Base-by-base conservation (phyloP, 2,113 vertebrate species). In the Origma solitaria region DNA sequence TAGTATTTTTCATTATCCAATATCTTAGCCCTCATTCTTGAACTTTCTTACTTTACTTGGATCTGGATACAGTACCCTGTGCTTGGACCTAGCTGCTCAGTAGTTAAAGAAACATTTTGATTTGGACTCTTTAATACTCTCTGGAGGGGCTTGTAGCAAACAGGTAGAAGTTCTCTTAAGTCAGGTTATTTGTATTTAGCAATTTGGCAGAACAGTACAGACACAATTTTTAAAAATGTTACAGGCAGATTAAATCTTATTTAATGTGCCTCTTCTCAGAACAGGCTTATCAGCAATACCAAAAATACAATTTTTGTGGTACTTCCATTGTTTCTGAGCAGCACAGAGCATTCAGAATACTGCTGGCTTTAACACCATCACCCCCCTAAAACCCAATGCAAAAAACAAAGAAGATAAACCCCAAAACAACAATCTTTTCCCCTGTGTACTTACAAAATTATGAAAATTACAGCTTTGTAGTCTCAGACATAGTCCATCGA, bases 351-450 rank as follows among this genome's bases (percentile, higher is more conserved):
- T 69, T 78, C 11, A 40, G 24, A 70, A 15, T 70, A 49, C 6
- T 49, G 16, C 8, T 90, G 70, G 16, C 28, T 65, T 62, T 72
- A 77, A 42, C 17, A 45, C 11, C 2, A 6, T 10, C 40, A 19
- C 6, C 15, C 10, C 5, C 2, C 22, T 22, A 45, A 35, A 66
- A 33, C 3, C 22, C 33, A 25, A 17, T 40, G 19, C 24, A 22
- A 40, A 65, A 60, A 54, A 3, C 11, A 42, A 57, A 38, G 15
- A 37, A 21, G 0, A 1, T 11, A 54, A 38, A 13, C 2, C 8
- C 8, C 19, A 21, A 49, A 78, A 20, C 27, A 61, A 4, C 15
- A 60, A 24, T 56, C 9, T 5, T 65, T 82, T 82, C 9, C 13
- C 3, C 5, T 89, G 2, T 73, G 44, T 83, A 60, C 11, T 45